A percentile compares a stretch with the other conserved stretches of the same genome.
Conservation (phyloP, 2,797 vertebrate species). For the Coendou prehensilis region DNA sequence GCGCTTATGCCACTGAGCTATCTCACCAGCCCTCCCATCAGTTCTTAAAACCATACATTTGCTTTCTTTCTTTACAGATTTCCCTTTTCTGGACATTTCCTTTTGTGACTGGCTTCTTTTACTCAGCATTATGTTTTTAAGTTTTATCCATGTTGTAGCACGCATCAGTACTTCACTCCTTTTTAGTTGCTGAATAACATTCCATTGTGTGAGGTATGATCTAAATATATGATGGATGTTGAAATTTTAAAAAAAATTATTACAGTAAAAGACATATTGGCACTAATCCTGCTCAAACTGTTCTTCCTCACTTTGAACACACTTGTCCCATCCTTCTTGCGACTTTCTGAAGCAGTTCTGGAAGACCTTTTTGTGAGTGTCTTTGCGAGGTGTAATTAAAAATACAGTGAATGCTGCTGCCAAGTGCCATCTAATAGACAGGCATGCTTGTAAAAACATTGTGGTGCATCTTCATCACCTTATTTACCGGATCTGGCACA, state of each 20-base stretch:
- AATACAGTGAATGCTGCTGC: background rate
- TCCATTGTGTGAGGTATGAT: background rate
- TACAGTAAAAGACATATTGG: background rate
- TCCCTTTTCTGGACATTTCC: background rate
- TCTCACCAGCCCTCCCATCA: background rate
- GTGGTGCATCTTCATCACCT: background rate
- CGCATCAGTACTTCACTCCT: background rate
- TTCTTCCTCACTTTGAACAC: background rate
- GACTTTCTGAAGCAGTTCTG: background rate
- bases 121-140: background rate
- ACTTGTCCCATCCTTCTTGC: background rate
- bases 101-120: background rate
- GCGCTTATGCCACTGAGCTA: too few species aligned
- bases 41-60: background rate
- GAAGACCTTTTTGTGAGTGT: background rate
- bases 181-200: background rate
- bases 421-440: background rate
- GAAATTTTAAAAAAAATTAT: background rate
- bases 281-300: background rate
- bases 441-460: background rate
- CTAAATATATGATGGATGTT: background rate
- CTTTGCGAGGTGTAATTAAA: background rate
- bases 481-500: background rate
- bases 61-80: background rate
- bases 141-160: background rate